phyloP scores from a whole-genome alignment of 1,140 invertebrate species.

The Brachionus rubens region DNA sequence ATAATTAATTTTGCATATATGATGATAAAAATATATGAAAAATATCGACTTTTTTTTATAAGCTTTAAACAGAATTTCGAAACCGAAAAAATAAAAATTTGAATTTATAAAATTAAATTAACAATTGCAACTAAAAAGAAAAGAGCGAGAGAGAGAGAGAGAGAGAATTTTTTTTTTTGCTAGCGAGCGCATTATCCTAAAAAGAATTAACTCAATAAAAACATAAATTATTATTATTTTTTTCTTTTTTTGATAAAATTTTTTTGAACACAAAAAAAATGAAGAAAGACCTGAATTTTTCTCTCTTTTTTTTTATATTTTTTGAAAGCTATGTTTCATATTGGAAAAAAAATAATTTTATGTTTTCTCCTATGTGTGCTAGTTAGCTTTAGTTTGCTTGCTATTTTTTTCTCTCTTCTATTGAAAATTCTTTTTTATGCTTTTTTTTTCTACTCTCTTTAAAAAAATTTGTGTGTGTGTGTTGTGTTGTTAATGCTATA shows the following conservation, averaged over 20 bases:
- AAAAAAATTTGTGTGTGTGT: neutral
- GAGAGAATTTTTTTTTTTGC: too few relatives aligned
- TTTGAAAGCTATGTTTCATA: neutral
- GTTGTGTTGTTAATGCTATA: neutral
- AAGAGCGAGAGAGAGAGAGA: neutral
- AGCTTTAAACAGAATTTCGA: too few relatives aligned
- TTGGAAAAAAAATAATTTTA: conserved; percentile 5
- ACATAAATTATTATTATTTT: conserved; percentile 38
- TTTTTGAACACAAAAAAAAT: neutral
- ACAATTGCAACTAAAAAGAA: conserved; percentile 18
- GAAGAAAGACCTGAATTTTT: conserved; percentile 28
- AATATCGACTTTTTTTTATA: conserved; percentile 29
- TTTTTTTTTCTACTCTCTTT: conserved; percentile 12
- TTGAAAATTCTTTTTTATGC: neutral
- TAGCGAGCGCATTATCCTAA: neutral
- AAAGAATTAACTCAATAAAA: conserved; percentile 24
- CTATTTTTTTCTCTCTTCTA: neutral
- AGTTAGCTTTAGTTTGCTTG: conserved; percentile 35
- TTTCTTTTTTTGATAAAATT: conserved; percentile 23
- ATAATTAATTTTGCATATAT: conserved; percentile 24
- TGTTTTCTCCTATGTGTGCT: conserved; percentile 26
- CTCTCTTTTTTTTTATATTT: too few relatives aligned
- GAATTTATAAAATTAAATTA: conserved; percentile 38
- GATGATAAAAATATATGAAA: neutral
- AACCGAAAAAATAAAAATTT: neutral